Conservation (phyloP, 2,888 invertebrate species). For the Cyclophora albipunctata region DNA sequence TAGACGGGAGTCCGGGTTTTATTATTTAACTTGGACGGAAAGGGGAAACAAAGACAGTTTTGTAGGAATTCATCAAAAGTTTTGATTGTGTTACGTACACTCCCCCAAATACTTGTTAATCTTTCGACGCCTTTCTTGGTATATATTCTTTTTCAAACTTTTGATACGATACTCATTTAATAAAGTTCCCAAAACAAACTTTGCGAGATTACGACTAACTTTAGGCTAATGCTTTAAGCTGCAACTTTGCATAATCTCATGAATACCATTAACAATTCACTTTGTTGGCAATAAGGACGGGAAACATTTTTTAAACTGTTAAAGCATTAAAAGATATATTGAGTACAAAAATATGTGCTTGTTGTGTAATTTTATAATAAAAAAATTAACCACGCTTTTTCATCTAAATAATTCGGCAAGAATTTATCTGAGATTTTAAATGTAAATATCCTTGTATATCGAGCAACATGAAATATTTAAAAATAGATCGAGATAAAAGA, state of each 20-base stretch:
- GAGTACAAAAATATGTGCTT: no score
- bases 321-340: no score
- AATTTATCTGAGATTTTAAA: no score
- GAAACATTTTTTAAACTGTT: no score
- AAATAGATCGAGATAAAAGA: no score
- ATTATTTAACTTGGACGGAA: conserved; percentile 62
- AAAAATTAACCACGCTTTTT: no score
- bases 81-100: conserved; percentile 68
- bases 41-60: conserved; percentile 67
- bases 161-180: conserved; percentile 24
- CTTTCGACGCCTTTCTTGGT: conserved; percentile 38
- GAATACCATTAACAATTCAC: background rate
- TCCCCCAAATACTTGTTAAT: conserved; percentile 54
- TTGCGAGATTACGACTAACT: background rate
- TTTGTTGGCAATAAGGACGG: background rate
- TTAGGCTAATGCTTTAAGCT: background rate
- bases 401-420: no score
- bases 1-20: conserved; percentile 49
- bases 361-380: no score
- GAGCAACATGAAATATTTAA: no score
- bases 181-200: conserved; percentile 15
- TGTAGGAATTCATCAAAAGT: conserved; percentile 69
- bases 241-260: conserved; percentile 1
- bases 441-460: no score
- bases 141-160: conserved; percentile 34